Base-by-base conservation (phyloP, 2,888 invertebrate genomes). In the Phalera bucephala region DNA sequence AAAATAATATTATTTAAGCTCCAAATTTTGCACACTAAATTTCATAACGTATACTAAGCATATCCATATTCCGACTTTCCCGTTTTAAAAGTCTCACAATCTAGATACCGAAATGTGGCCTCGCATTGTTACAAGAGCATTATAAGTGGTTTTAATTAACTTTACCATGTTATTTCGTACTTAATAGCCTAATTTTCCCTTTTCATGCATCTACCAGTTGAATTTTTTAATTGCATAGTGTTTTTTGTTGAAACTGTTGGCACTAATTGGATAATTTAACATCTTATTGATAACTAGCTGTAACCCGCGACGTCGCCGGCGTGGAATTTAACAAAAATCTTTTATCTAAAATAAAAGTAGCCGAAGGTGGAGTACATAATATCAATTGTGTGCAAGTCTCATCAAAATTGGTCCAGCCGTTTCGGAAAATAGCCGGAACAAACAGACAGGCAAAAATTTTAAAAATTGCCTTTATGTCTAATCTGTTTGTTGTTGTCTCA, bases 101-200 rank as follows among this genome's bases (percentile, higher is more conserved):
- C 40, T 45, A 51, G 40, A 48, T 54, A 49, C 43, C 48, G 15
- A 52, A 51, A 54, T 53, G 45, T 53, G 47, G 56, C 47, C 50
- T 53, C 45, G 43, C 47, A 55, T 63, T 61, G 47, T 61, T 48
- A 46, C 53, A 52, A 52, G 43, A 43, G 23, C 36, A 34, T 36
- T 35, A 33, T 39, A 45, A 51, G 45, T 46, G 48, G 51, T 55
- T 52, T 66, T 59, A 63, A 67, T 64, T 63, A 61, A 45, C 33
- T 28, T 39, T 34, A 43, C 42, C 40, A 49, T 55, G 41, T 50
- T 36, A 43, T 40, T 59, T 50, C 41, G 36, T 32, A 27, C 38
- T 40, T 58, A 58, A 63, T 63, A 53, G 49, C 58, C 52, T 59
- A 47, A 61, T 53, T 51, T 52, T 45, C 35, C 45, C 40, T 32